Conservation (phyloP, 2,113 vertebrate genomes). For the Azemiops feae region DNA sequence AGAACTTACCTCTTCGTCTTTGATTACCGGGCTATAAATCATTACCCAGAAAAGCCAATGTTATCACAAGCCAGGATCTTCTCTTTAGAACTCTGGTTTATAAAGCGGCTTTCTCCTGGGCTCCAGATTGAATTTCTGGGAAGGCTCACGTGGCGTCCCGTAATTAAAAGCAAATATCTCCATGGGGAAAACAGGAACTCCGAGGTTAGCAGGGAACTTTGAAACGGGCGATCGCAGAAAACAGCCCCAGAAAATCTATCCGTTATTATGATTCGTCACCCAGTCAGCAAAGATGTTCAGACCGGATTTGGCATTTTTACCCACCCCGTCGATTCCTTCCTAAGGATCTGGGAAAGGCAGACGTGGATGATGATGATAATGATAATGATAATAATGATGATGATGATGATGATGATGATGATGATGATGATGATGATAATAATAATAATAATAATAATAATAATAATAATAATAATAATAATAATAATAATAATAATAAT, state of each 20-base stretch:
- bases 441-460: no score
- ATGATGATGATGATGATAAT: no score
- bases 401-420: no score
- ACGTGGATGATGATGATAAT: no score
- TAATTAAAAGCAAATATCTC: conserved; percentile 36
- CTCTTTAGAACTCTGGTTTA: neutral
- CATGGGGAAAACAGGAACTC: neutral
- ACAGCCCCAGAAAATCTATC: neutral
- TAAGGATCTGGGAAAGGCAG: neutral
- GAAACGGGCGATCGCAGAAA: neutral
- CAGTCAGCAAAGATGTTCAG: neutral
- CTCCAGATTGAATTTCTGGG: conserved; percentile 14
- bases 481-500: no score
- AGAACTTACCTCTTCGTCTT: neutral
- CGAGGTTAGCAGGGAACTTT: neutral
- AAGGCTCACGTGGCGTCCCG: neutral
- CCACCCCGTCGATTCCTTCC: neutral
- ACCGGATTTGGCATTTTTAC: neutral
- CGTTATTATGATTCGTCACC: neutral
- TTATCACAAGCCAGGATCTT: conserved; percentile 14
- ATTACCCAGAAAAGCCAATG: conserved; percentile 2
- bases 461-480: no score
- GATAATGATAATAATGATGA: no score
- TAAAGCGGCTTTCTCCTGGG: conserved; percentile 10
- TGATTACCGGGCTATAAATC: neutral